Conservation (phyloP, 2,797 vertebrate species). For the Hemibagrus guttatus region DNA sequence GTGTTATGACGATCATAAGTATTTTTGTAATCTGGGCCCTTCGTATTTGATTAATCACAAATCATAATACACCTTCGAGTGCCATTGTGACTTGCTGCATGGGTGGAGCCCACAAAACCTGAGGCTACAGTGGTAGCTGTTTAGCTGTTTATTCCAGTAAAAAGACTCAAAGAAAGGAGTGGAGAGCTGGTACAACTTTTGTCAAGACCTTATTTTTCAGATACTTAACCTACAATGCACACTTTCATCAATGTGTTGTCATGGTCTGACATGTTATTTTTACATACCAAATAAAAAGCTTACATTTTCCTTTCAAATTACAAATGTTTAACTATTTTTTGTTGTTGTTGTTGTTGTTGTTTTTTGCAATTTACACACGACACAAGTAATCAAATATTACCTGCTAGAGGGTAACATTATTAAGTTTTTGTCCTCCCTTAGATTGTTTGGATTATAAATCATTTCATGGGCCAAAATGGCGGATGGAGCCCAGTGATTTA, state of each 20-base stretch:
- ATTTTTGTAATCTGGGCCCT: background rate
- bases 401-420: background rate
- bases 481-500: conserved; percentile 79
- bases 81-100: background rate
- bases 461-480: conserved; percentile 77
- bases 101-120: background rate
- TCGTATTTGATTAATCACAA: background rate
- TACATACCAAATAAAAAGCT: background rate
- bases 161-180: background rate
- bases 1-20: background rate
- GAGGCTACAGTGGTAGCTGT: background rate
- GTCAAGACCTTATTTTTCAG: conserved; percentile 2
- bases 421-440: conserved; percentile 47
- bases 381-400: background rate
- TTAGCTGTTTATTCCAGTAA: background rate
- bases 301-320: background rate
- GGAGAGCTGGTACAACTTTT: background rate
- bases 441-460: conserved; percentile 75
- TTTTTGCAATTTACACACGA: background rate
- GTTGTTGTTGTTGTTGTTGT: no score
- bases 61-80: background rate
- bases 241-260: background rate
- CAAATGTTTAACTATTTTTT: background rate
- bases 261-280: background rate
- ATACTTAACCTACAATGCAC: background rate